Evolutionary conservation across 1,140 invertebrate species (phyloP), one percentile per base, ranked within the genome.

Genomic region (Hycleus cichorii): DNA sequence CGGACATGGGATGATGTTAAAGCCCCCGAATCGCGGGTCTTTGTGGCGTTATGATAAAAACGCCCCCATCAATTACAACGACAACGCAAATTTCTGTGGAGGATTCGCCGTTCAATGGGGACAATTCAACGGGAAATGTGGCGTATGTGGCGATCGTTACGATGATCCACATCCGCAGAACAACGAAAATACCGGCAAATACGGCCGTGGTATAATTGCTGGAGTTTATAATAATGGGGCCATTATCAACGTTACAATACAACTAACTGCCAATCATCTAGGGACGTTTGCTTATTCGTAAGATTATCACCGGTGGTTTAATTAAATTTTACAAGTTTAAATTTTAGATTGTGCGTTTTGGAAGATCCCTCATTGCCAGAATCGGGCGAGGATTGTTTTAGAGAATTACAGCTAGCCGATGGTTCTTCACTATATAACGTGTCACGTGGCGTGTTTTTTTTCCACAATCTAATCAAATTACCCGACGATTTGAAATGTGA

Each of bases 71-170:
- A 84, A 88, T 69, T 85, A 77, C 39, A 72, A 82, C 49, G 86
- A 89, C 63, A 84, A 85, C 62, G 76, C 78, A 49, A 75, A 83
- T 18, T 86, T 77, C 68, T 89, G 86, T 67, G 86, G 85, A 38
- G 85, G 85, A 51, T 74, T 76, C 48, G 60, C 63, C 42, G 81
- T 56, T 27, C 51, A 56, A 48, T 56, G 53, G 53, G 12, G 39
- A 5, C 9, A 18, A 39, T 48, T 56, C 67, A 71, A 71, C 60
- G 78, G 77, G 10, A 75, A 77, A 56, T 83, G 82, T 60, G 82
- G 82, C 0, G 63, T 78, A 25, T 83, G 81, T 64, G 82, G 82
- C 11, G 81, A 84, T 63, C 71, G 75, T 61, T 82, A 77, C 59
- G 63, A 60, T 6, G 57, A 71, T 12, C 64, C 71, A 2, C 70